Base-by-base conservation (phyloP, 2,113 vertebrate species). In the Archocentrus centrarchus region DNA sequence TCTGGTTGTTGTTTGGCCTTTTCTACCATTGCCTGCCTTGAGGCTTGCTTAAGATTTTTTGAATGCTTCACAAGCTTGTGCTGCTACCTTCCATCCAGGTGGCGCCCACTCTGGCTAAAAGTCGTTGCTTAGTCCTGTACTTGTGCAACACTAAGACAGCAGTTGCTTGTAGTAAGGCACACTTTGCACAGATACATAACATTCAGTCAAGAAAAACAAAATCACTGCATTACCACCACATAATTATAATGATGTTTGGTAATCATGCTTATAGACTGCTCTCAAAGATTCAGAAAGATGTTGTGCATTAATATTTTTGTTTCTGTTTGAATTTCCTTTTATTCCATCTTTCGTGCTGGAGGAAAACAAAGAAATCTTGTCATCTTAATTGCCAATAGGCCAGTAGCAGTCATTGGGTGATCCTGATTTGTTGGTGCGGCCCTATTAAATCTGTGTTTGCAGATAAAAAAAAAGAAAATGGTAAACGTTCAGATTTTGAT, bases 21-120 rank as follows among this genome's bases (percentile, higher is more conserved):
- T 58, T 64, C 15, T 6, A 55, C 59, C 13, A 5, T 24, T 35
- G 7, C 20, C 79, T 50, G 84, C 84, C 89, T 87, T 6, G 0
- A 82, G 88, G 80, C 53, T 44, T 57, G 20, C 22, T 83, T 11
- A 55, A 20, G 47, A 85, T 80, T 17, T 89, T 90, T 88, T 4
- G 59, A 88, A 83, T 87, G 55, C 73, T 84, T 89, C 24, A 76
- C 76, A 59, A 83, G 32, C 73, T 24, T 75, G 73, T 82, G 39
- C 59, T 37, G 22, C 85, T 79, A n/a, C 64, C 39, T 39, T 62
- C 35, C 39, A 47, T 62, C 41, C 61, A 77, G 80, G 75, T 89
- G 70, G 58, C 44, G 58, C 70, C 84, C 61, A 20, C 32, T 89
- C 11, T 44, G 44, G 47, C 39, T 55, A 24, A 61, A 59, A 66